A percentile compares a stretch with the other conserved stretches of the same genome.
These are phyloP conservation scores for Apis laboriosa DNA, from an alignment of 1,140 invertebrate species.

Conservation along the genomic window DNA sequence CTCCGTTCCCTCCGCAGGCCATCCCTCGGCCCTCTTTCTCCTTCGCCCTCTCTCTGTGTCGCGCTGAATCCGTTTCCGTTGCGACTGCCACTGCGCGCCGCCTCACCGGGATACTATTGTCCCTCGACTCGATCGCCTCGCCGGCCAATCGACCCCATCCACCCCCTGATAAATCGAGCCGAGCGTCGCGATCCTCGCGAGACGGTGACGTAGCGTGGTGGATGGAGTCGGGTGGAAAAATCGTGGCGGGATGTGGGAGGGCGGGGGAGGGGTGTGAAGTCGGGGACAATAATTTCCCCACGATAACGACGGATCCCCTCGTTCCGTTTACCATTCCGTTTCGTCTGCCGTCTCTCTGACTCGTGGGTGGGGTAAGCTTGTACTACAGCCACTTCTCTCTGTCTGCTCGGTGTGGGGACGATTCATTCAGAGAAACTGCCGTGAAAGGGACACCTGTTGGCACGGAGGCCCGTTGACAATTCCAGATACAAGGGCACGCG, in stretches of 20 bases:
- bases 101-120: slow-evolving; percentile 72
- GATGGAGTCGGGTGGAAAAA: accelerated
- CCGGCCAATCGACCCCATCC: not conserved
- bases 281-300: slow-evolving; percentile 60
- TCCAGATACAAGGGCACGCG: slow-evolving; percentile 73
- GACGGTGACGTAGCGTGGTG: not conserved
- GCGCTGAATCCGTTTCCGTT: slow-evolving; percentile 79
- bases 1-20: slow-evolving; percentile 59
- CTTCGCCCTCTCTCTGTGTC: slow-evolving; percentile 70
- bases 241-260: no score
- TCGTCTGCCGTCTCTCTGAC: slow-evolving; percentile 76
- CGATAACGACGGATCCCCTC: slow-evolving; percentile 72
- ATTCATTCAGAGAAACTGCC: slow-evolving; percentile 82
- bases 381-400: slow-evolving; percentile 75
- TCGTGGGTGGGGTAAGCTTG: slow-evolving; percentile 79
- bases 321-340: slow-evolving; percentile 81
- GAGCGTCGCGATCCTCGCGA: not conserved
- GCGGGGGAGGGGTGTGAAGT: not conserved
- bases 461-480: slow-evolving; percentile 74
- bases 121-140: slow-evolving; percentile 14
- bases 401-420: slow-evolving; percentile 75
- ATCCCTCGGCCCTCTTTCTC: slow-evolving; percentile 63
- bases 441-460: slow-evolving; percentile 82
- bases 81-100: slow-evolving; percentile 75
- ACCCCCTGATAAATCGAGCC: not conserved